phyloP scores from a whole-genome alignment of 2,113 vertebrate genomes.

The Platycercus adscitus region DNA sequence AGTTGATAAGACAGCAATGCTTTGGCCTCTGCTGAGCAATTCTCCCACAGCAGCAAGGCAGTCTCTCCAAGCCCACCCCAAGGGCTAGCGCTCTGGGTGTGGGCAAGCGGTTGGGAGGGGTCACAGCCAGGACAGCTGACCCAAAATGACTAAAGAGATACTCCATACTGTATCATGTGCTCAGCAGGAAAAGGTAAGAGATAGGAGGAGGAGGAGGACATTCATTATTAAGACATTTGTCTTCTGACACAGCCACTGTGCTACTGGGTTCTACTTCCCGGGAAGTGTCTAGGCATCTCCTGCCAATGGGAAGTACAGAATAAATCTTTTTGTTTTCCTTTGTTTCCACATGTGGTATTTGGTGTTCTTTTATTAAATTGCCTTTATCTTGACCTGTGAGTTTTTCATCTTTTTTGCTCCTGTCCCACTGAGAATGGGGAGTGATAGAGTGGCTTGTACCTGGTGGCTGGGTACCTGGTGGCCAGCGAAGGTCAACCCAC shows the following conservation, averaged over 20 bases:
- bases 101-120: fast-evolving
- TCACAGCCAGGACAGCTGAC: neutral
- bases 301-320: neutral
- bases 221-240: fast-evolving
- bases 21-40: neutral
- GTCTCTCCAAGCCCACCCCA: neutral
- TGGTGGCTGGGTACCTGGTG: neutral
- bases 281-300: neutral
- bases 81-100: neutral
- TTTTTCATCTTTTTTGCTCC: neutral
- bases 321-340: neutral
- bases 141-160: neutral
- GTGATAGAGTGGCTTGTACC: neutral
- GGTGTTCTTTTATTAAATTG: neutral
- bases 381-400: neutral
- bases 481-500: neutral
- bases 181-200: neutral
- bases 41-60: neutral
- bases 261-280: neutral
- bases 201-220: neutral
- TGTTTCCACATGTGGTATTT: neutral
- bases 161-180: too few species aligned
- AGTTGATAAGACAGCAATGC: fast-evolving
- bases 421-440: neutral
- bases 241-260: neutral